Evolutionary conservation across 2,113 vertebrate species (phyloP).

Genomic region (Cyprinodon variegatus): DNA sequence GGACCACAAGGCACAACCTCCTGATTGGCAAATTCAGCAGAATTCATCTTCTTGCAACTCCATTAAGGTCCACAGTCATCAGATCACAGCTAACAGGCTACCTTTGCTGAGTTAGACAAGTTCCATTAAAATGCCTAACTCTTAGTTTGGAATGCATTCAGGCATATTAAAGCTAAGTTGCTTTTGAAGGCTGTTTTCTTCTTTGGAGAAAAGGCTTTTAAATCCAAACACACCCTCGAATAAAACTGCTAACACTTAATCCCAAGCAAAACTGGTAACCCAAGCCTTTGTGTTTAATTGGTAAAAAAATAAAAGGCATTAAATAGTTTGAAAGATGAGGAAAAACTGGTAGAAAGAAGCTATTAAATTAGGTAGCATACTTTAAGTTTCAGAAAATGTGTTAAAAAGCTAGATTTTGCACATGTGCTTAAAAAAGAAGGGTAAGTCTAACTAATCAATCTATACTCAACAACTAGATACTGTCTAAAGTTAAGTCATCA

Average conservation of each 20-base stretch:
- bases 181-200: conserved; percentile 37
- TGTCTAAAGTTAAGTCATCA: background rate
- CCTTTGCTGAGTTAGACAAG: conserved; percentile 5
- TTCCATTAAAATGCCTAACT: conserved; percentile 24
- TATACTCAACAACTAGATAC: background rate
- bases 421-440: background rate
- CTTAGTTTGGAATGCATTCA: conserved; percentile 7
- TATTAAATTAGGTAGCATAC: conserved; percentile 1
- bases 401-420: background rate
- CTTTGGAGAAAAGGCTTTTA: conserved; percentile 34
- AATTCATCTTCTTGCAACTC: too few relatives aligned
- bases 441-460: background rate
- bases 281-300: conserved; percentile 39
- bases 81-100: too few relatives aligned
- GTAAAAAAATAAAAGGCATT: conserved; percentile 6
- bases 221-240: conserved; percentile 50
- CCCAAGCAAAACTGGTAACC: conserved; percentile 32
- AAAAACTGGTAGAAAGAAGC: conserved; percentile 8
- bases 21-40: too few relatives aligned
- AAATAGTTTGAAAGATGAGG: conserved; percentile 4
- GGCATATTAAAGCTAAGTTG: conserved; percentile 25
- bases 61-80: too few relatives aligned
- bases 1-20: too few relatives aligned
- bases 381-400: conserved; percentile 25
- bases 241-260: conserved; percentile 28